These are phyloP conservation scores for Sminthopsis crassicaudata DNA, from an alignment of 2,113 vertebrate species.

Conservation along the genomic window DNA sequence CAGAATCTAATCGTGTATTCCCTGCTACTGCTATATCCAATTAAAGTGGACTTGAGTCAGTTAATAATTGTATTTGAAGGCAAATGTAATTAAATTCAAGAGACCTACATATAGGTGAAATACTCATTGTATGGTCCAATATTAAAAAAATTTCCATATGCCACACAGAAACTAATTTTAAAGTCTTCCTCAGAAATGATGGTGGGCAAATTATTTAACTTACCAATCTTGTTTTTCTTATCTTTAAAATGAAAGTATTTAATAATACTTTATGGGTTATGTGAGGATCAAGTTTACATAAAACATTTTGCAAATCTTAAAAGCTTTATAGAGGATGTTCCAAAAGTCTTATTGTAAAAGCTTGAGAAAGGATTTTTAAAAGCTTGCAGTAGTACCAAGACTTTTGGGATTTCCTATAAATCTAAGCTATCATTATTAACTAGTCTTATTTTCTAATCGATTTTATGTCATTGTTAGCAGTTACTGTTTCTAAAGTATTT, in stretches of 20 bases:
- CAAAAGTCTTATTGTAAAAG: background rate
- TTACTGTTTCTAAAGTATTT: background rate
- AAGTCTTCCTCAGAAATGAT: background rate
- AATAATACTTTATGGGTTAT: background rate
- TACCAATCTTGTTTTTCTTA: background rate
- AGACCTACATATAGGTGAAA: background rate
- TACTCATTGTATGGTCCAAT: background rate
- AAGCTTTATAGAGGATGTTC: background rate
- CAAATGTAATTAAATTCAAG: background rate
- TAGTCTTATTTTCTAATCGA: background rate
- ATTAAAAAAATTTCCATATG: background rate
- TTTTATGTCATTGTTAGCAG: background rate
- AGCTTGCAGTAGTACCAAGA: background rate
- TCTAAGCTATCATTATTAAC: background rate
- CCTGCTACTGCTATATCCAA: background rate
- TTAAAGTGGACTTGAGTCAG: background rate
- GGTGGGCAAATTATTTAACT: background rate
- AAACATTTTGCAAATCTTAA: background rate
- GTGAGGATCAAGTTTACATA: background rate
- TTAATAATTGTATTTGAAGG: background rate
- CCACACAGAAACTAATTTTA: background rate
- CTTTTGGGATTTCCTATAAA: background rate
- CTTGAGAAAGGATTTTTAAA: background rate
- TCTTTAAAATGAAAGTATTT: background rate
- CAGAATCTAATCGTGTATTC: background rate